These are phyloP conservation scores for Colletes collaris DNA, from an alignment of 2,888 invertebrate species.

Conservation along the genomic window DNA sequence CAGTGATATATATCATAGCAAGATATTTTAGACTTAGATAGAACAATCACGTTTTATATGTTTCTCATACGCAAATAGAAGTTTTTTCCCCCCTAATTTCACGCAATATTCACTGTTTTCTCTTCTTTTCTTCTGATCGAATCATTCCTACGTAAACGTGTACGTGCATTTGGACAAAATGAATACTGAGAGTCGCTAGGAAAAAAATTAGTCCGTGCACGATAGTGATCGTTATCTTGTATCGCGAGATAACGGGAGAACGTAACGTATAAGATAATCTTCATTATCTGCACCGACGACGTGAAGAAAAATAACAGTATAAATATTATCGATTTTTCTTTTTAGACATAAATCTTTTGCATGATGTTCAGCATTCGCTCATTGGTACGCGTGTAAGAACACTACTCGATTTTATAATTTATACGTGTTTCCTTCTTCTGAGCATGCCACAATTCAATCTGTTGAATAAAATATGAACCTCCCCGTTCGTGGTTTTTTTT, in stretches of 20 bases:
- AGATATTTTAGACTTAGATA: conserved; percentile 11
- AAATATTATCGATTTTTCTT: conserved; percentile 36
- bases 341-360: conserved; percentile 53
- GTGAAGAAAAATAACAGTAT: background rate
- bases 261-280: conserved; percentile 25
- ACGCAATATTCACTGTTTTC: conserved; percentile 6
- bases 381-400: conserved; percentile 47
- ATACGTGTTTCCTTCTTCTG: conserved; percentile 51
- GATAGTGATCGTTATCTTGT: conserved; percentile 30
- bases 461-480: conserved; percentile 41
- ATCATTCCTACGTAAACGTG: background rate
- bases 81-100: background rate
- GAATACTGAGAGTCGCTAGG: background rate
- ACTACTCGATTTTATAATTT: conserved; percentile 34
- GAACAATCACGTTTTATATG: conserved; percentile 18
- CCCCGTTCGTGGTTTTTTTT: conserved; percentile 34
- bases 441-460: conserved; percentile 63
- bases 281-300: background rate
- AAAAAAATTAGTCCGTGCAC: background rate
- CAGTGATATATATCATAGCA: conserved; percentile 1
- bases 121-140: background rate
- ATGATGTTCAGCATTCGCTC: conserved; percentile 57
- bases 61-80: conserved; percentile 21
- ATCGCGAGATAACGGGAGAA: background rate
- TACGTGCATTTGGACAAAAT: background rate